Evolutionary conservation across 2,888 invertebrate genomes (phyloP), one percentile per base, ranked within the genome.

Genomic region (Andricus quercusramuli): DNA sequence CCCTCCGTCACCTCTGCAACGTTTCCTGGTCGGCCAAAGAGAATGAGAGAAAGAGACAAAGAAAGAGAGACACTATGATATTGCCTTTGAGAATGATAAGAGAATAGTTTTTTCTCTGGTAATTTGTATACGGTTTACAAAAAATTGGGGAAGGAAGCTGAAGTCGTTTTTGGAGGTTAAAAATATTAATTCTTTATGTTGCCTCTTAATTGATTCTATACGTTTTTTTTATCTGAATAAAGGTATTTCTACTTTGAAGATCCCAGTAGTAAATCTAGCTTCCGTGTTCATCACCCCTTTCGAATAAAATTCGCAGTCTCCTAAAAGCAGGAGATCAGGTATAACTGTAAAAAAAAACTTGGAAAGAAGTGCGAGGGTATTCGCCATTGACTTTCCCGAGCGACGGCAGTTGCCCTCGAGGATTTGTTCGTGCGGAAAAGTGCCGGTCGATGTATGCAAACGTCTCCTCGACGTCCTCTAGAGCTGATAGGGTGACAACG

Each of bases 361-460:
- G 20, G 47, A 47, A 51, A 51, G 29, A 51, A 70, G 47, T 17
- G 25, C 22, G 13, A 29, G 74, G 51, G 51, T 29, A 77, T 44
- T 25, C 29, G 44, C 41, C 85, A 86, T 86, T 83, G 87, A 88
- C 88, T 88, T 86, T 82, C 82, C 80, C 74, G n/a, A 74, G 37
- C 74, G 74, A 56, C 51, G 56, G 74, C 74, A 74, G 74, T 74
- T 80, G 84, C 77, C 70, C 76, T 81, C 85, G 85, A 85, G 89
- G 90, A 92, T 92, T 92, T 91, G 92, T 90, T 92, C 90, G 85
- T 90, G 90, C 88, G 90, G 90, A 92, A 92, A 92, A 92, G 90
- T 91, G 89, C 90, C 90, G 89, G 88, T 88, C 91, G 90, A 92
- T 92, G 90, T 92, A 92, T 92, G 92, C 92, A 92, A 92, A 92